phyloP scores from a whole-genome alignment of 2,888 invertebrate species.

The Lasius platythorax region DNA sequence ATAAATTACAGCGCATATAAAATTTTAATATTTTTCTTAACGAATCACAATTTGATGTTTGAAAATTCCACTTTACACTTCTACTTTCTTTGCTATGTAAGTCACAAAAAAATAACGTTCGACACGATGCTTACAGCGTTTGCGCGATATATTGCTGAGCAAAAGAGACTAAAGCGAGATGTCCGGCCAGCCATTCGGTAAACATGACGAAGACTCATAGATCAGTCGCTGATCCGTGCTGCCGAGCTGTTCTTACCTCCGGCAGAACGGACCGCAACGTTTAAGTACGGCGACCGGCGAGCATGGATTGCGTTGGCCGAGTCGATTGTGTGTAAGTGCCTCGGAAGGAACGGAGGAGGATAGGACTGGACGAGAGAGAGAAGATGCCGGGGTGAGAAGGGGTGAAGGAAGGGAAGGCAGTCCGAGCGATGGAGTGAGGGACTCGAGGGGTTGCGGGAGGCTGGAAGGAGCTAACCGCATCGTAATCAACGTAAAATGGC shows the following conservation, averaged over 20 bases:
- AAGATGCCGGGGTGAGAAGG: constrained; percentile 26
- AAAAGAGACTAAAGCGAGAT: constrained; percentile 48
- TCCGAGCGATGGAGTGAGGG: constrained; percentile 54
- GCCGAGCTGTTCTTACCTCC: constrained; percentile 52
- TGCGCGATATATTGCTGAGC: constrained; percentile 27
- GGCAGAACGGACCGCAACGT: constrained; percentile 45
- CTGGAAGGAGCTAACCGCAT: constrained; percentile 83
- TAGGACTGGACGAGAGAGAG: constrained; percentile 34
- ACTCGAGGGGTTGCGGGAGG: constrained; percentile 69
- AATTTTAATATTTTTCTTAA: neutral
- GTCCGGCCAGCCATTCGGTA: constrained; percentile 42
- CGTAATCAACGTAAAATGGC: constrained; percentile 84
- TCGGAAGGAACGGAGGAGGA: constrained; percentile 50
- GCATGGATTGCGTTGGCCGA: constrained; percentile 65
- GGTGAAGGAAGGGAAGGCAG: constrained; percentile 62
- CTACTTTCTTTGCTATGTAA: neutral
- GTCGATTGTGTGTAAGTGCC: constrained; percentile 68
- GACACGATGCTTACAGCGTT: neutral
- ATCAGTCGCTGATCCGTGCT: constrained; percentile 55
- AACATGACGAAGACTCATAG: constrained; percentile 55
- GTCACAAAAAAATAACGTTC: neutral
- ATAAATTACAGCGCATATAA: neutral
- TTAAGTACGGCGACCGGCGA: constrained; percentile 44
- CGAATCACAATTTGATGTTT: neutral
- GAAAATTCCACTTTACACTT: constrained; percentile 11